Conservation (phyloP, 2,888 invertebrate genomes). For the Prostheceraeus crozeri region DNA sequence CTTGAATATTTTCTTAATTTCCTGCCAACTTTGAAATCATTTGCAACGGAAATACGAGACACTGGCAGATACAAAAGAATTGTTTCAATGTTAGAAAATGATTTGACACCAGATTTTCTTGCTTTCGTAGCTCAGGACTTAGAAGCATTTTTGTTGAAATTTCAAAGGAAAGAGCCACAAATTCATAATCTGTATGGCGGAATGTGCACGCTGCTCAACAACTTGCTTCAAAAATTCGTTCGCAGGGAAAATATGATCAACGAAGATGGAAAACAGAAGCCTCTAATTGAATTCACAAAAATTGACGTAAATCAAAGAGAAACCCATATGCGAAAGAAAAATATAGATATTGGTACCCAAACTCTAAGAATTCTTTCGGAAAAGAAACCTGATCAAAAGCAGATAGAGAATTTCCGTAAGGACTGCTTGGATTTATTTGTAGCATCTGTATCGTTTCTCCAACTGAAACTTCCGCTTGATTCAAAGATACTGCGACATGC, state of each 20-base stretch:
- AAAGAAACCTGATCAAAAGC: slow-evolving; percentile 7
- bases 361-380: slow-evolving; percentile 1
- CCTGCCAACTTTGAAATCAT: slow-evolving; percentile 1
- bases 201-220: neutral
- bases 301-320: slow-evolving; percentile 20
- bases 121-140: slow-evolving; percentile 24
- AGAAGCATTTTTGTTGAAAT: slow-evolving; percentile 23
- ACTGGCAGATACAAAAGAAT: slow-evolving; percentile 14
- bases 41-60: neutral
- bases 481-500: neutral
- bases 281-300: slow-evolving; percentile 17
- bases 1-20: slow-evolving; percentile 23
- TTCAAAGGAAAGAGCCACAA: slow-evolving; percentile 8
- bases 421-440: neutral
- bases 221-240: slow-evolving; percentile 10
- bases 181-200: slow-evolving; percentile 13
- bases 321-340: neutral
- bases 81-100: slow-evolving; percentile 17
- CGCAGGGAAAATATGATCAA: no score
- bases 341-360: slow-evolving; percentile 12
- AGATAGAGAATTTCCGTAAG: neutral
- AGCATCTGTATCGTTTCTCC: neutral
- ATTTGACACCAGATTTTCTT: slow-evolving; percentile 15
- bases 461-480: slow-evolving; percentile 11
- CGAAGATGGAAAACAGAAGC: slow-evolving; percentile 11